These are phyloP conservation scores for Rattus rattus DNA, from an alignment of 2,113 vertebrate genomes.

Conservation along the genomic window DNA sequence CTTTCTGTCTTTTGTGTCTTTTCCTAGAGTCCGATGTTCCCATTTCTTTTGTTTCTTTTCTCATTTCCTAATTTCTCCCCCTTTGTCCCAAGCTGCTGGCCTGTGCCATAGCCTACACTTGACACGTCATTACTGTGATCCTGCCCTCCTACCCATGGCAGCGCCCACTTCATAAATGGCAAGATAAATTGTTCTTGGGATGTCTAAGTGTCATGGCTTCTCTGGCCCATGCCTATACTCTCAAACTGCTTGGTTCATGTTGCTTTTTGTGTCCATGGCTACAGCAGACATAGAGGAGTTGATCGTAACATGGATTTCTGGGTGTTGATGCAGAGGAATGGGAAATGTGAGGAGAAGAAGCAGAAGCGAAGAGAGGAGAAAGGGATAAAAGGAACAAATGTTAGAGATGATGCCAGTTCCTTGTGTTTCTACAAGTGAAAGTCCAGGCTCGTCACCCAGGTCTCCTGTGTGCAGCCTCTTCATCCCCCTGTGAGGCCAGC, in stretches of 20 bases:
- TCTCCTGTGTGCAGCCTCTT: rapidly evolving
- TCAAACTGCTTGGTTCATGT: background rate
- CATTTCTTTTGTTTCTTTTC: background rate
- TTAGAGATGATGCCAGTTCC: background rate
- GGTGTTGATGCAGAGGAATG: too few relatives aligned
- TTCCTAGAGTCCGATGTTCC: background rate
- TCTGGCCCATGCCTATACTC: rapidly evolving
- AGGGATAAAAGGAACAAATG: background rate
- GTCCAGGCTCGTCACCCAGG: background rate
- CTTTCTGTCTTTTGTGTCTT: background rate
- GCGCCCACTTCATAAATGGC: too few relatives aligned
- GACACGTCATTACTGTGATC: rapidly evolving
- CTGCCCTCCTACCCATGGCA: background rate
- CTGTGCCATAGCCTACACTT: background rate
- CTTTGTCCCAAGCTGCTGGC: background rate
- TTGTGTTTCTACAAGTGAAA: rapidly evolving
- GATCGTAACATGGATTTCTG: background rate
- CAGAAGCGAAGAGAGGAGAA: background rate
- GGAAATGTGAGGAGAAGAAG: background rate
- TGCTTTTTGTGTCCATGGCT: background rate
- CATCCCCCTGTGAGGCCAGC: rapidly evolving
- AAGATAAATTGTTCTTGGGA: rapidly evolving
- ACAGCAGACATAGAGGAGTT: background rate
- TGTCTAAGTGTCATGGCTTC: rapidly evolving
- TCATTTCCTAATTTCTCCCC: too few relatives aligned